Base-by-base conservation (phyloP, 2,797 vertebrate species). In the Melanogrammus aeglefinus region DNA sequence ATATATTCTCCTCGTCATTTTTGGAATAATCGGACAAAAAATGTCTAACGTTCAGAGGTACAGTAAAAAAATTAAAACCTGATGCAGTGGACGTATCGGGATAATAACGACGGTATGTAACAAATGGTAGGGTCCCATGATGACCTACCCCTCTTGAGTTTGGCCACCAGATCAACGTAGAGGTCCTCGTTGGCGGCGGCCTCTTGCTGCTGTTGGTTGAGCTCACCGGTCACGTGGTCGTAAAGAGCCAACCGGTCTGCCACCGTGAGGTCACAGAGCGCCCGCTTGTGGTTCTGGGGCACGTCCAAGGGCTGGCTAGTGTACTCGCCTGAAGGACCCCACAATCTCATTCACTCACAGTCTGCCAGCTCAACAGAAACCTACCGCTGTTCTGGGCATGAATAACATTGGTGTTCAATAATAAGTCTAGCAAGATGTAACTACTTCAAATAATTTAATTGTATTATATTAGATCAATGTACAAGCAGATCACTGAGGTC, bases 101-200 rank as follows among this genome's bases (percentile, higher is more conserved):
- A 73, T 44, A 44, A 21, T 18, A 35, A 74, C 35, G 6, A 41
- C n/a, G 36, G 24, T 44, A 4, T 44, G 24, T 27, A 21, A 39
- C 44, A 29, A 51, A 57, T 29, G 1, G 51, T 36, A 63, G 31
- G 29, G 10, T n/a, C 35, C 18, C 69, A 31, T 71, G 69, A n/a
- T 13, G 47, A 76, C 87, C 85, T 86, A 98, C 97, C 95, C 93
- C 95, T 96, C 51, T 96, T 96, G 57, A 99, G 94, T 91, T 99
- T 99, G 0, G 96, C 96, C 82, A 98, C 96, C 92, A 98, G 88
- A 87, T 99, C 97, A 76, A 98, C 96, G 16, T 99, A 99, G 71
- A 99, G 96, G 81, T 99, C 97, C 4, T 99, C 97, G 4, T 96
- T 97, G 86, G 93, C 92, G 0, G 93, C 91, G 0, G 92, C 88